Evolutionary conservation across 2,888 invertebrate species (phyloP).

Genomic region (Ypsolopha scabrella): DNA sequence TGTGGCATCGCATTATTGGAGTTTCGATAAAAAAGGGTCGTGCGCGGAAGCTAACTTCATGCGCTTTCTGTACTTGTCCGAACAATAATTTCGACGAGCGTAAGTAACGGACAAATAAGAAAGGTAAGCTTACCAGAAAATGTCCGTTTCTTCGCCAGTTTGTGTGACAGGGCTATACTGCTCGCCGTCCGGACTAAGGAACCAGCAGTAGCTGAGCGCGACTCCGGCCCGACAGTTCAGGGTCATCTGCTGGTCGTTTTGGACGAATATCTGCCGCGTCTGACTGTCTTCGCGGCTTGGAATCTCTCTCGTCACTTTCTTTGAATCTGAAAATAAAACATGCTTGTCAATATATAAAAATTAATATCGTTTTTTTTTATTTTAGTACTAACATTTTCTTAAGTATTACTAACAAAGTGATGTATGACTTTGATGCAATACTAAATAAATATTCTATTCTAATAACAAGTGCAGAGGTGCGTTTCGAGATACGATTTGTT

Average conservation of each 20-base stretch:
- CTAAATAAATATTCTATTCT: too few relatives aligned
- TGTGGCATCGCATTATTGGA: neutral
- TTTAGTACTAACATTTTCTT: neutral
- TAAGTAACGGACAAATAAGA: neutral
- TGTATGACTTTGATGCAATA: too few relatives aligned
- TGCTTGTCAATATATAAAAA: neutral
- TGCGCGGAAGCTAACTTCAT: neutral
- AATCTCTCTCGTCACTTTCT: neutral
- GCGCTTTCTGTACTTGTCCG: neutral
- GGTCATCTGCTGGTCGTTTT: constrained; percentile 31
- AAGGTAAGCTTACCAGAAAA: constrained; percentile 33
- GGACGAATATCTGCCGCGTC: constrained; percentile 27
- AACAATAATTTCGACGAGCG: neutral
- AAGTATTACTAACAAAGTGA: neutral
- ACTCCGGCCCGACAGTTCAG: constrained; percentile 39
- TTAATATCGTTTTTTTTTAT: neutral
- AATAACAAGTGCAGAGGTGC: too few relatives aligned
- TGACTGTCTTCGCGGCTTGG: neutral
- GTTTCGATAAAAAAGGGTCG: neutral
- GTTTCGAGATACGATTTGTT: too few relatives aligned
- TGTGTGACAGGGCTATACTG: constrained; percentile 41
- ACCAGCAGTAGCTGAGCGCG: constrained; percentile 58
- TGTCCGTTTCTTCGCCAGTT: constrained; percentile 19
- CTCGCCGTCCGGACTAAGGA: constrained; percentile 50
- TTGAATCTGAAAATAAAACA: neutral